Conservation (phyloP, 2,113 vertebrate genomes). For the Cyanoliseus patagonus region DNA sequence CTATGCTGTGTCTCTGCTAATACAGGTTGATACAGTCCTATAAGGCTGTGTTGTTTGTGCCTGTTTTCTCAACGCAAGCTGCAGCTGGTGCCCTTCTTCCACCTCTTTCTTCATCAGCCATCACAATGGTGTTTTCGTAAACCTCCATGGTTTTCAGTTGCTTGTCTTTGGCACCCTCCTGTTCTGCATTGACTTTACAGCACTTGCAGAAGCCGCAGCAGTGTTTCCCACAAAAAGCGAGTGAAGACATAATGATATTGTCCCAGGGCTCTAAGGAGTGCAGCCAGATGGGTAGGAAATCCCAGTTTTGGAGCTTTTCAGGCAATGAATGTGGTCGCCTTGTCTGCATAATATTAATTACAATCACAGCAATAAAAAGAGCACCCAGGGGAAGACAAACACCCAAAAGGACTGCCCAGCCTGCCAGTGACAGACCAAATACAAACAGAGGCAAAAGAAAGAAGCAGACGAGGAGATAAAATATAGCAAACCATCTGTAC, state of each 20-base stretch:
- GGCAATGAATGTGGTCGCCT: conserved; percentile 76
- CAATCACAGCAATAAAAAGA: conserved; percentile 71
- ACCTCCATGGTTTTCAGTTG: conserved; percentile 72
- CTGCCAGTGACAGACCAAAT: conserved; percentile 89
- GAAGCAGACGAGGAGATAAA: conserved; percentile 90
- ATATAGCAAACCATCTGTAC: conserved; percentile 93
- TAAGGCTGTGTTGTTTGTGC: conserved; percentile 63
- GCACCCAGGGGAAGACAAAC: conserved; percentile 80
- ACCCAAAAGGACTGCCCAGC: conserved; percentile 89
- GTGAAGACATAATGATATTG: conserved; percentile 31
- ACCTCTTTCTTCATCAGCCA: conserved; percentile 61
- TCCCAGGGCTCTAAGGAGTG: conserved; percentile 92
- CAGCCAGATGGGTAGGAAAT: conserved; percentile 87
- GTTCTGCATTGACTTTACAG: conserved; percentile 45
- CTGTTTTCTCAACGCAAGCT: background rate
- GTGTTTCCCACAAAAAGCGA: conserved; percentile 69
- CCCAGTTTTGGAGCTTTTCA: conserved; percentile 80
- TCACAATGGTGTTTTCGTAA: conserved; percentile 78
- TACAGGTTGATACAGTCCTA: conserved; percentile 8
- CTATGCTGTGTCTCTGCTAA: background rate
- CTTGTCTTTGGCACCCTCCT: conserved; percentile 45
- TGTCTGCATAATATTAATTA: conserved; percentile 84
- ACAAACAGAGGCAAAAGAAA: conserved; percentile 81
- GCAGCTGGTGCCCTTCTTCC: background rate
- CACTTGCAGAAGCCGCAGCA: conserved; percentile 85